A percentile compares a stretch with the other conserved stretches of the same genome.
Evolutionary conservation across 2,888 invertebrate species (phyloP).

Genomic region (Melieria crassipennis): DNA sequence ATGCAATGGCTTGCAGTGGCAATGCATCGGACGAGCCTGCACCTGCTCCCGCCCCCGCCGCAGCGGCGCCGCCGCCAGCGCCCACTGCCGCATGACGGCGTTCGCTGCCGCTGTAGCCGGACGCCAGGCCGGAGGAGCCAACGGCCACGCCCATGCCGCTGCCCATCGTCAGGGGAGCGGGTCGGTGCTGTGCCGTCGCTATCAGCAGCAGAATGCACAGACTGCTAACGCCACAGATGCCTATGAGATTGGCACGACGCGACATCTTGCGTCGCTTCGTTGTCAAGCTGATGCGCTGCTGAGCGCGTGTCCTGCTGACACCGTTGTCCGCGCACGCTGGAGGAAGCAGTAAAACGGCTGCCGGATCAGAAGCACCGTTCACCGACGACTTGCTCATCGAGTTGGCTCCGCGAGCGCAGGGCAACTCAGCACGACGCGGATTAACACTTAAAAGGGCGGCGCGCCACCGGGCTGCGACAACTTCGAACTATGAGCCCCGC

Average conservation of each 20-base stretch:
- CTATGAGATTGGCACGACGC: constrained; percentile 64
- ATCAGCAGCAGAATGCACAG: constrained; percentile 65
- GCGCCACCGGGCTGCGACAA: too few species aligned
- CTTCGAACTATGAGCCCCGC: too few species aligned
- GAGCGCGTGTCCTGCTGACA: constrained; percentile 51
- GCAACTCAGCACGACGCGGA: too few species aligned
- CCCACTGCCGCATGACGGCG: constrained; percentile 13
- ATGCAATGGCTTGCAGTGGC: constrained; percentile 34
- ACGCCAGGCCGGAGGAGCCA: constrained; percentile 35
- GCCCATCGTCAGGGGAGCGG: constrained; percentile 51
- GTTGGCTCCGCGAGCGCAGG: background rate
- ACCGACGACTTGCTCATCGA: constrained; percentile 17
- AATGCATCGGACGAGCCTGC: constrained; percentile 34
- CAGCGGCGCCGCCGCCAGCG: constrained; percentile 36
- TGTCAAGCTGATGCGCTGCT: constrained; percentile 53
- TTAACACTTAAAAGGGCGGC: too few species aligned
- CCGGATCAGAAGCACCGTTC: constrained; percentile 34
- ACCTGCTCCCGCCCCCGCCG: background rate
- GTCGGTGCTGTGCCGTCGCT: constrained; percentile 65
- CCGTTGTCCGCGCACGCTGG: constrained; percentile 46
- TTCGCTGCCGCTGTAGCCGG: constrained; percentile 40
- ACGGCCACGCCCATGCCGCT: constrained; percentile 41
- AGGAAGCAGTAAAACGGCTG: constrained; percentile 54
- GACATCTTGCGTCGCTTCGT: constrained; percentile 63
- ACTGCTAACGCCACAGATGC: constrained; percentile 65